These are phyloP conservation scores for Theocolax elegans DNA, from an alignment of 1,140 invertebrate species.

Conservation along the genomic window DNA sequence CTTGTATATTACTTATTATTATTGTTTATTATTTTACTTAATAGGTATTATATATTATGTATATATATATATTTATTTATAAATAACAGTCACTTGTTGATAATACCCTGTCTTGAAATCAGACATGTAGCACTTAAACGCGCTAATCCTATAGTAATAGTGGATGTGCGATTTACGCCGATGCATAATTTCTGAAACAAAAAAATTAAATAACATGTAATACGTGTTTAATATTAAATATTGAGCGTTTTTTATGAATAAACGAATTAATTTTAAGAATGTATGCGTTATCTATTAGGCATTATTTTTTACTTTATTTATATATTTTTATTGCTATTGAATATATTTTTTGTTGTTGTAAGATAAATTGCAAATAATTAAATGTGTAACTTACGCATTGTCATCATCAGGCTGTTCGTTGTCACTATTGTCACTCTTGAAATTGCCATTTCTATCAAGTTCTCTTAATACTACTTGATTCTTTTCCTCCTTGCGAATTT, in stretches of 20 bases:
- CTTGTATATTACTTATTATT: no score
- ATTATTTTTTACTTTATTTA: no score
- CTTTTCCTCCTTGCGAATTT: background rate
- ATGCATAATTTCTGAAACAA: constrained; percentile 3
- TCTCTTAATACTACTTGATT: background rate
- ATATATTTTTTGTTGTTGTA: no score
- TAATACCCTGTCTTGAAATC: constrained; percentile 5
- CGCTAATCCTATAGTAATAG: background rate
- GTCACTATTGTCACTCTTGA: background rate
- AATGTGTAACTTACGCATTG: no score
- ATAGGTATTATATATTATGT: background rate
- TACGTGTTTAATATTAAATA: no score
- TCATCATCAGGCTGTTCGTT: no score
- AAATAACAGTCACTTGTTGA: constrained; percentile 3
- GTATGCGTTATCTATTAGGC: no score
- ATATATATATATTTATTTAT: background rate
- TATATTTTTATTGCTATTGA: no score
- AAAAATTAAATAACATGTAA: no score
- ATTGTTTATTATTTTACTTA: constrained; percentile 20
- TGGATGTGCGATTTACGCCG: background rate
- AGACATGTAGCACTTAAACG: background rate
- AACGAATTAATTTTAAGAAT: no score
- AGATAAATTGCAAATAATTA: no score
- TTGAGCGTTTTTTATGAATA: no score
- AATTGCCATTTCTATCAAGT: constrained; percentile 6